Base-by-base conservation (phyloP, 2,113 vertebrate genomes). In the Mixornis gularis region DNA sequence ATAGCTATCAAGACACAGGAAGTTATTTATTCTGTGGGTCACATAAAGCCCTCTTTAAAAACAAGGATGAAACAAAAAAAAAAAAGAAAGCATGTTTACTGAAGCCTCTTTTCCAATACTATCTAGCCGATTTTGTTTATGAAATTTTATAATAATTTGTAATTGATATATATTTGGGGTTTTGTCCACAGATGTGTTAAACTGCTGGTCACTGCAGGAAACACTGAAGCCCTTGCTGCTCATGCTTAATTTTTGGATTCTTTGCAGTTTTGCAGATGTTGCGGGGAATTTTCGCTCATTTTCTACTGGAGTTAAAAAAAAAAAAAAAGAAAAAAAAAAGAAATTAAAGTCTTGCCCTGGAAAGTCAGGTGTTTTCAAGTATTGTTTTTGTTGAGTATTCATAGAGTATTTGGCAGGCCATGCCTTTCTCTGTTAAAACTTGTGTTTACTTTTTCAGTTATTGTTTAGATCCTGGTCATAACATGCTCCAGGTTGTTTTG, bases 361-460 rank as follows among this genome's bases (percentile, higher is more conserved):
- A 72, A 95, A 71, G 48, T 81, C 73, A 86, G 58, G 72, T 86
- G 73, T 79, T 96, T 94, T 96, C 63, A 91, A 86, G 87, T 69
- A 84, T 85, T 94, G 73, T 94, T 72, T 91, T 89, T 93, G 85
- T 85, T 94, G 66, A 87, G 79, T 90, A 77, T 79, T 92, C 58
- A 62, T 22, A 38, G 46, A 60, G n/a, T 60, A 79, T 63, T 91
- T 96, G 96, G 95, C 92, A 96, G 22, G 82, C 52, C 92, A 48
- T 85, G 38, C 44, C 38, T 77, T 92, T 86, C 96, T 95, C 85
- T 68, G 51, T 76, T 95, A 87, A 96, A 96, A 94, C 4, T 97
- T 97, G 84, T 70, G 95, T 96, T 97, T 92, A 86, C 94, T 97
- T 87, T 95, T 92, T 80, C 91, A 56, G 86, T 97, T 92, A 96